A percentile compares a stretch with the other conserved stretches of the same genome.
phyloP scores from a whole-genome alignment of 2,797 vertebrate genomes.

The Carapus acus region DNA sequence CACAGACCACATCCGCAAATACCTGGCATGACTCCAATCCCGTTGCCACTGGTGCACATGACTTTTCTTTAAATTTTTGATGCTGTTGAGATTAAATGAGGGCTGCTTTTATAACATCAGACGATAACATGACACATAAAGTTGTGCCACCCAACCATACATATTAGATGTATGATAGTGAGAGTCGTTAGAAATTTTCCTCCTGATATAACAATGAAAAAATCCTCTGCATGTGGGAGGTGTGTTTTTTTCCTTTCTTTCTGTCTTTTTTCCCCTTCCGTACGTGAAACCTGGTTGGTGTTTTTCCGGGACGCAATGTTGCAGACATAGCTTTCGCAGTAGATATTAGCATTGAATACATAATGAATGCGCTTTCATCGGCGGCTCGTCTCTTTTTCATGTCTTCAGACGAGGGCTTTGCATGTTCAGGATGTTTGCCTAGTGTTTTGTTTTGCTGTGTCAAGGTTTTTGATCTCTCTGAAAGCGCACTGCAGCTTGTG shows the following conservation, averaged over 20 bases:
- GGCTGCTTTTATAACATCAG: slow-evolving; percentile 17
- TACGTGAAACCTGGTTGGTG: slow-evolving; percentile 9
- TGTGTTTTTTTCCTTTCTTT: slow-evolving; percentile 2
- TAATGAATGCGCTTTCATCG: slow-evolving; percentile 40
- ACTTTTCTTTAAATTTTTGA: slow-evolving; percentile 27
- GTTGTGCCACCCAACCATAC: too few species aligned
- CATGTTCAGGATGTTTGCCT: slow-evolving; percentile 19
- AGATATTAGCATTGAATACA: slow-evolving; percentile 31
- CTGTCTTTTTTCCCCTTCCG: background rate
- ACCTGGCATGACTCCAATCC: slow-evolving; percentile 58
- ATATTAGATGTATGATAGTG: too few species aligned
- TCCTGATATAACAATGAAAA: slow-evolving; percentile 33
- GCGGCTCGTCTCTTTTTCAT: slow-evolving; percentile 22
- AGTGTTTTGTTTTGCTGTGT: slow-evolving; percentile 49
- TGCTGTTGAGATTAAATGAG: slow-evolving; percentile 19
- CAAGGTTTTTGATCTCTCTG: slow-evolving; percentile 40
- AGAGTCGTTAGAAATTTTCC: slow-evolving; percentile 34
- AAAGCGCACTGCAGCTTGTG: slow-evolving; percentile 51
- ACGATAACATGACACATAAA: too few species aligned
- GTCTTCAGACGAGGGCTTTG: slow-evolving; percentile 29
- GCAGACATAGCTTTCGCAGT: slow-evolving; percentile 2
- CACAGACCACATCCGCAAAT: slow-evolving; percentile 54
- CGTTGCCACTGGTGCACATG: slow-evolving; percentile 26
- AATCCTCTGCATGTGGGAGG: slow-evolving; percentile 4
- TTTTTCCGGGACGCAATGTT: slow-evolving; percentile 9